Conservation (phyloP, 2,797 vertebrate species). For the Euthynnus affinis region DNA sequence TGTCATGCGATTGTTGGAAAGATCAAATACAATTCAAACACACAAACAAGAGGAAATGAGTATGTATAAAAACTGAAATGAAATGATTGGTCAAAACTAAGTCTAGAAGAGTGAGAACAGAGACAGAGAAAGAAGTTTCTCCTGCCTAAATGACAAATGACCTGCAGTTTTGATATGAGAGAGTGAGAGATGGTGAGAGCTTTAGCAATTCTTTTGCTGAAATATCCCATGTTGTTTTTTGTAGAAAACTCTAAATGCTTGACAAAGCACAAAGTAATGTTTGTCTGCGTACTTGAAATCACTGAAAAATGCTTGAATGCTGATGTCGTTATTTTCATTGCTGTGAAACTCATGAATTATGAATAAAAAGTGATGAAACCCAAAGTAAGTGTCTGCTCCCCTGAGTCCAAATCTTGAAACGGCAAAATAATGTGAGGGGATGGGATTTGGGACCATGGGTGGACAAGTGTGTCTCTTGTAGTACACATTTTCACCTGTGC, state of each 20-base stretch:
- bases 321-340: constrained; percentile 73
- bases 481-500: constrained; percentile 30
- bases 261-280: constrained; percentile 73
- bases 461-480: constrained; percentile 53
- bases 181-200: constrained; percentile 31
- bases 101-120: background rate
- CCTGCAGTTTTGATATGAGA: constrained; percentile 43
- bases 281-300: constrained; percentile 65
- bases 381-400: constrained; percentile 69
- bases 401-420: constrained; percentile 52
- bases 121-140: constrained; percentile 21
- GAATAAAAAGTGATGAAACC: constrained; percentile 80
- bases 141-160: constrained; percentile 53
- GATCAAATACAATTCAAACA: constrained; percentile 26
- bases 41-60: constrained; percentile 18
- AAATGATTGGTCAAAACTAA: constrained; percentile 8
- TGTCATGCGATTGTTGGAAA: constrained; percentile 8
- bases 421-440: constrained; percentile 56
- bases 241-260: constrained; percentile 65
- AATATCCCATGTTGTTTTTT: constrained; percentile 55
- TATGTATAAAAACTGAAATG: background rate
- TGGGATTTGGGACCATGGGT: constrained; percentile 14
- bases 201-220: constrained; percentile 53
- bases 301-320: constrained; percentile 72
- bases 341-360: constrained; percentile 73